These are phyloP conservation scores for Enhydra lutris DNA, from an alignment of 2,113 vertebrate species.

Conservation along the genomic window DNA sequence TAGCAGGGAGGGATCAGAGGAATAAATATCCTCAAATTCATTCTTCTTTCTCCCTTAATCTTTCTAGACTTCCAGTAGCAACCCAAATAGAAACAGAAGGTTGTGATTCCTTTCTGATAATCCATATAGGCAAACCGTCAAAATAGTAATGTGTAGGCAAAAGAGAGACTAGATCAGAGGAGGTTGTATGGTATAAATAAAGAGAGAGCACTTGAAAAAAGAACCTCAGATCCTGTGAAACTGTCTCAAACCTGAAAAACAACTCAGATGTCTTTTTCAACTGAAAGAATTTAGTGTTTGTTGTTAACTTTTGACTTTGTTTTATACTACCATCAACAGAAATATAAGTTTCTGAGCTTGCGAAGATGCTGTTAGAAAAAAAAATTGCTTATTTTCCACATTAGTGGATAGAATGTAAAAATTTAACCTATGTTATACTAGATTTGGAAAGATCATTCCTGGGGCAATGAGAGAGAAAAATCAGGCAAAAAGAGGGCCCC, in stretches of 20 bases:
- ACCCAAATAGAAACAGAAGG: background rate
- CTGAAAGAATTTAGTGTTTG: background rate
- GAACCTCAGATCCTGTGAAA: background rate
- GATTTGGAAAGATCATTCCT: background rate
- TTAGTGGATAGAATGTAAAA: background rate
- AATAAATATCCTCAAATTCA: background rate
- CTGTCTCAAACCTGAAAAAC: background rate
- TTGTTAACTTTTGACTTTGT: background rate
- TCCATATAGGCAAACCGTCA: background rate
- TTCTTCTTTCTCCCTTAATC: background rate
- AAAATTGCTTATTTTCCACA: background rate
- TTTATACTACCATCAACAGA: background rate
- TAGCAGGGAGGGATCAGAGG: fast-evolving
- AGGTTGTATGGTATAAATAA: fast-evolving
- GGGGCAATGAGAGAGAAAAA: background rate
- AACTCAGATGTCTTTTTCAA: background rate
- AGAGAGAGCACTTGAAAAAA: background rate
- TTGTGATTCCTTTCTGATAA: background rate
- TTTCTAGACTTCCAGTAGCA: background rate
- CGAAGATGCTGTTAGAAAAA: background rate
- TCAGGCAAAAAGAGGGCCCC: background rate
- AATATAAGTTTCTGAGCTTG: background rate
- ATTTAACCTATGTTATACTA: background rate
- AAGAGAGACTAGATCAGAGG: background rate
- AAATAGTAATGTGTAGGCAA: background rate